phyloP scores from a whole-genome alignment of 2,888 invertebrate species.

The Petrolisthes manimaculis region DNA sequence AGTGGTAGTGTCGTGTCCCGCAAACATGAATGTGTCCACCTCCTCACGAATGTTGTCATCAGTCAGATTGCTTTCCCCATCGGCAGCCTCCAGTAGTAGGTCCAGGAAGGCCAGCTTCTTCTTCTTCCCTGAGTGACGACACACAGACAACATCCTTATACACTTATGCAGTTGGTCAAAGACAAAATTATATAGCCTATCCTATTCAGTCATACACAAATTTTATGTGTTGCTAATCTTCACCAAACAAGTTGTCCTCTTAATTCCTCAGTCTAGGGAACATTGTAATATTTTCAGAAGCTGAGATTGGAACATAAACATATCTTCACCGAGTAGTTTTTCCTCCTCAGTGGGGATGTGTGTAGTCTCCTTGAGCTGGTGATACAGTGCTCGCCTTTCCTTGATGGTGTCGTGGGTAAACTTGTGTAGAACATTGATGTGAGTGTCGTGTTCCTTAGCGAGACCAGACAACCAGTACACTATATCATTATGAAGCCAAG shows the following conservation, averaged over 20 bases:
- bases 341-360: not conserved
- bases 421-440: constrained; percentile 14
- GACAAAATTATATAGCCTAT: no score
- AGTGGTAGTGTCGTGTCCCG: constrained; percentile 88
- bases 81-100: constrained; percentile 84
- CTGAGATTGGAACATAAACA: no score
- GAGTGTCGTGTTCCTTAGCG: constrained; percentile 1
- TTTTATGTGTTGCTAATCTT: no score
- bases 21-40: constrained; percentile 74
- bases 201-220: no score
- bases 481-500: constrained; percentile 1
- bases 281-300: no score
- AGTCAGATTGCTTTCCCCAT: constrained; percentile 75
- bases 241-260: no score
- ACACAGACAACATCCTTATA: no score
- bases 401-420: constrained; percentile 17
- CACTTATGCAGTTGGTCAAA: no score
- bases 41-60: constrained; percentile 70
- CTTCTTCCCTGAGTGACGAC: constrained; percentile 71
- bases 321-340: not conserved
- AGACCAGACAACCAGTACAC: constrained; percentile 1
- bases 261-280: no score
- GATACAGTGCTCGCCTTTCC: not conserved
- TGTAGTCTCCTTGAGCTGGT: not conserved
- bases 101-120: constrained; percentile 89